Base-by-base conservation (phyloP, 2,888 invertebrate genomes). In the Agonopterix subpropinquella region DNA sequence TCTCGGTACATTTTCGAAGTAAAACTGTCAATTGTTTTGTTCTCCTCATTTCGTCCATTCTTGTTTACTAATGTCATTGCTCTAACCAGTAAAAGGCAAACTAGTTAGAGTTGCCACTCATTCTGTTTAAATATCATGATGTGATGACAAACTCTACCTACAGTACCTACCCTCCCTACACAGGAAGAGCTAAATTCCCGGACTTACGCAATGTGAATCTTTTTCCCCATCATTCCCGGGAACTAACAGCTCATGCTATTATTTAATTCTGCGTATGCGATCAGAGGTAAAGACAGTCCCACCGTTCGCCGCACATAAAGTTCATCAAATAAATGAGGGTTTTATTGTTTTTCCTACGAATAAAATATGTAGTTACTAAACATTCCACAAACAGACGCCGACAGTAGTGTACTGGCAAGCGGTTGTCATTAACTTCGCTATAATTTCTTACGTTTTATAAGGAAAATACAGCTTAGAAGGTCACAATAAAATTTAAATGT, bases 231-330 rank as follows among this genome's bases (percentile, higher is more conserved):
- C 56, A 67, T 69, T 74, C 67, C 54, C 61, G 60, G 62, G 61
- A 70, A 66, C 55, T 61, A 62, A 70, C 70, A 65, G 62, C 64
- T 67, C 67, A 62, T 65, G 59, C 64, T 65, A 70, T 70, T 68
- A 71, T 65, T 67, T 62, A 63, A 65, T 74, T 73, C 67, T 65
- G 56, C 59, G 70, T 70, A 70, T 51, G 51, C 55, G 55, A 52
- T 56, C 55, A 56, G 10, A 43, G 36, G 62, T 58, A 58, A n/a
- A n/a, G 53, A 52, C 52, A 57, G 60, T 57, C 53, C 47, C 48
- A 39, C 47, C 43, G 37, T 42, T 41, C 44, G 36, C 44, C 47
- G 43, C 47, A 28, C 36, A 41, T 41, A 41, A 47, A 11, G 13
- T 11, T 42, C 41, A 18, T 47, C 41, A 36, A 28, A 4, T 28